A percentile compares a stretch with the other conserved stretches of the same genome.
Evolutionary conservation across 2,113 vertebrate genomes (phyloP).

Genomic region (Lepus timidus): DNA sequence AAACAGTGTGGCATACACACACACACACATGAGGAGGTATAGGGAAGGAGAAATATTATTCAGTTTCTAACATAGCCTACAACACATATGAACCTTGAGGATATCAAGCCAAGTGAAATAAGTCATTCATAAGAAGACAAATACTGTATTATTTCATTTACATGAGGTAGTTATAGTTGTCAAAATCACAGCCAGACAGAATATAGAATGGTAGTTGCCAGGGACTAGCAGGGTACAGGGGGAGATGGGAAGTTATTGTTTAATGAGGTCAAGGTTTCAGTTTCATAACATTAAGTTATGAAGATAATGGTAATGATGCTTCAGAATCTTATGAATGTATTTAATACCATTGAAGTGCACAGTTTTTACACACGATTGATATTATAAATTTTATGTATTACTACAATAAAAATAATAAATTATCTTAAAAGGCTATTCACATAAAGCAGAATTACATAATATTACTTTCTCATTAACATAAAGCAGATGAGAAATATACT

Average conservation of each 20-base stretch:
- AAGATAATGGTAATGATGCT: too few species aligned
- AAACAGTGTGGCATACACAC: background rate
- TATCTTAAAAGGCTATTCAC: background rate
- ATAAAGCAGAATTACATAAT: background rate
- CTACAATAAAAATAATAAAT: background rate
- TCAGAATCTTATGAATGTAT: accelerated
- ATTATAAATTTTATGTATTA: background rate
- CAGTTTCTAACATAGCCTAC: background rate
- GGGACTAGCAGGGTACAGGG: too few species aligned
- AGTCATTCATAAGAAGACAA: background rate
- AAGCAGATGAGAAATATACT: background rate
- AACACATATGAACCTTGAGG: background rate
- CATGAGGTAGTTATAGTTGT: background rate
- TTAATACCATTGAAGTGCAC: background rate
- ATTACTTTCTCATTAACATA: background rate
- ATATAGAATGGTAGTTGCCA: background rate
- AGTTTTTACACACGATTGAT: background rate
- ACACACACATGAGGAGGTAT: too few species aligned
- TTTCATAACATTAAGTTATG: background rate
- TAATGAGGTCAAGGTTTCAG: background rate
- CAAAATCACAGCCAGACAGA: background rate
- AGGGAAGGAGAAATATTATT: background rate
- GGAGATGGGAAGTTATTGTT: background rate
- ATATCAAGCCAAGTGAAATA: background rate
- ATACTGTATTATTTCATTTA: background rate